Evolutionary conservation across 1,140 invertebrate species (phyloP), one percentile per base, ranked within the genome.

Genomic region (Lysiphlebus fabarum): DNA sequence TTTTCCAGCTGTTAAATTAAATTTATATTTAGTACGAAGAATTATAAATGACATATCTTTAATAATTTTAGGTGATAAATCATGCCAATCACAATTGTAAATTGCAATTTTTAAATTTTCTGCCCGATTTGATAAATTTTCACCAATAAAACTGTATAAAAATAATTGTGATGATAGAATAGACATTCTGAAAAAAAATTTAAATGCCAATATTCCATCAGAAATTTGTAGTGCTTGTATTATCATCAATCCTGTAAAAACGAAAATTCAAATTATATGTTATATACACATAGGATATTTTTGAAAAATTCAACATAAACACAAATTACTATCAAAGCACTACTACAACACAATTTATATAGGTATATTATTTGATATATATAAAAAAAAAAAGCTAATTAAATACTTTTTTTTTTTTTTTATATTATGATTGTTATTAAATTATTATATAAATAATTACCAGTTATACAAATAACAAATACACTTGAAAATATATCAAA

Each of bases 131-230:
- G 56, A 61, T 6, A 72, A 37, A 10, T 41, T 53, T 36, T 70
- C 68, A 11, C 66, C 67, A 5, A 63, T 64, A 41, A 62, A 72
- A 8, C 62, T 58, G 11, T 59, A 53, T n/a, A 70, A 17, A 37
- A 66, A 64, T 2, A 69, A 45, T 54, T 70, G 2, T 4, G 63
- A 4, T 63, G 10, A 38, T 67, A 55, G 14, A 69, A 7, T 7
- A 67, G 49, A 7, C 17, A 26, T n/a, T n/a, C n/a, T 61, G 37
- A 3, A 65, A 14, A 6, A 56, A 49, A 4, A 65, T 6, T 4
- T 61, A 9, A 2, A 17, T 38, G 51, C 62, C 67, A 47, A n/a
- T n/a, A n/a, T n/a, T n/a, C n/a, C n/a, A n/a, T n/a, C n/a, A n/a
- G n/a, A n/a, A n/a, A n/a, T n/a, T n/a, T n/a, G n/a, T n/a, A n/a